Evolutionary conservation across 1,140 invertebrate genomes (phyloP), one percentile per base, ranked within the genome.

Genomic region (Rhagoletis pomonella): DNA sequence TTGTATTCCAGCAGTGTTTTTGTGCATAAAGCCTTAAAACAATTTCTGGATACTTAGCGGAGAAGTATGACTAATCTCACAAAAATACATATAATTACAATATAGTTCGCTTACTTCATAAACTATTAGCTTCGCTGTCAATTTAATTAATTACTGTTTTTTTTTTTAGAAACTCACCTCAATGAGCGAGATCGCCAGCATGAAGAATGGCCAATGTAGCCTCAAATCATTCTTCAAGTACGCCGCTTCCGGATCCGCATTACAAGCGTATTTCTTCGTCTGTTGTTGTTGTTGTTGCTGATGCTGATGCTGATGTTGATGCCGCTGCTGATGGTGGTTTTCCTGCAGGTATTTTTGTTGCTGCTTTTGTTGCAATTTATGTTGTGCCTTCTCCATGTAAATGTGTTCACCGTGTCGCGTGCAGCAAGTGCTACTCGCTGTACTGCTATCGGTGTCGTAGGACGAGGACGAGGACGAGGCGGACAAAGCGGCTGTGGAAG

Each of bases 101-200:
- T n/a, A n/a, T n/a, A n/a, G n/a, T n/a, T n/a, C n/a, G n/a, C n/a
- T n/a, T n/a, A n/a, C n/a, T n/a, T n/a, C n/a, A n/a, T n/a, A n/a
- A n/a, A n/a, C n/a, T n/a, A n/a, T n/a, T n/a, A n/a, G n/a, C n/a
- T n/a, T n/a, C n/a, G n/a, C n/a, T n/a, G n/a, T n/a, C n/a, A 86
- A 86, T 12, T 19, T 65, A 1, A 17, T 59, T 59, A 58, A 3
- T 19, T 84, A 19, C 6, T 59, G 0, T 60, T 39, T 42, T 39
- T 10, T 59, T 29, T 39, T 10, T 60, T 60, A 44, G 29, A 60
- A 81, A 94, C 95, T 96, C 91, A 98, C 97, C 96, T 98, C 97
- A 90, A 97, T 94, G 87, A 98, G 93, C 60, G 97, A 98, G 92
- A 98, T 96, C 91, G 96, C 94, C 67, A 98, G 95, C 90, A 98